phyloP scores from a whole-genome alignment of 2,797 vertebrate species.

The Mallotus villosus region DNA sequence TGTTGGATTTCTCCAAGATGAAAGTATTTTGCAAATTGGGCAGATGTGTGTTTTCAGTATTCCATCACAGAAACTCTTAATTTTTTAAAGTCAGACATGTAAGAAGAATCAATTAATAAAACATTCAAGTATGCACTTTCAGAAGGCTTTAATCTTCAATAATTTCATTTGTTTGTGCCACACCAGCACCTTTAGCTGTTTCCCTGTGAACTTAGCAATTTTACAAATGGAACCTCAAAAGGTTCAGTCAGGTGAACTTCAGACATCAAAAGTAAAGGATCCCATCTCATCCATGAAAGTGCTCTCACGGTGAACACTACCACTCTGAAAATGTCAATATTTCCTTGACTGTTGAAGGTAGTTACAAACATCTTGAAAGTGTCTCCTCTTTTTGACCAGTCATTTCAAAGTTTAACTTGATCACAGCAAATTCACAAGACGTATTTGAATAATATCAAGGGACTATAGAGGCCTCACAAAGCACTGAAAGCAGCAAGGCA shows the following conservation, averaged over 20 bases:
- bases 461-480: slow-evolving; percentile 25
- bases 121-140: slow-evolving; percentile 13
- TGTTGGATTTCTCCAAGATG: too few relatives aligned
- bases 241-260: slow-evolving; percentile 8
- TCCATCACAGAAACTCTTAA: too few relatives aligned
- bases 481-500: slow-evolving; percentile 46
- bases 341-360: neutral
- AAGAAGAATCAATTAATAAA: too few relatives aligned
- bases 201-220: neutral
- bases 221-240: neutral
- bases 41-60: too few relatives aligned
- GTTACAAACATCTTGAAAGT: too few relatives aligned
- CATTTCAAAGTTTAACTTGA: neutral
- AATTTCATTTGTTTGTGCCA: neutral
- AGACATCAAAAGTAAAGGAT: slow-evolving; percentile 33
- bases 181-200: neutral
- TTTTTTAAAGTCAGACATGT: too few relatives aligned
- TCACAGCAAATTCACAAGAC: neutral
- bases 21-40: too few relatives aligned
- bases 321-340: neutral
- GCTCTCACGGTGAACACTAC: neutral
- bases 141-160: neutral
- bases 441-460: too few relatives aligned
- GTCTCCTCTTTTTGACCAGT: neutral
- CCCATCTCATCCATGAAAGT: slow-evolving; percentile 22